phyloP scores from a whole-genome alignment of 2,113 vertebrate genomes.

The Choloepus hoffmanni region DNA sequence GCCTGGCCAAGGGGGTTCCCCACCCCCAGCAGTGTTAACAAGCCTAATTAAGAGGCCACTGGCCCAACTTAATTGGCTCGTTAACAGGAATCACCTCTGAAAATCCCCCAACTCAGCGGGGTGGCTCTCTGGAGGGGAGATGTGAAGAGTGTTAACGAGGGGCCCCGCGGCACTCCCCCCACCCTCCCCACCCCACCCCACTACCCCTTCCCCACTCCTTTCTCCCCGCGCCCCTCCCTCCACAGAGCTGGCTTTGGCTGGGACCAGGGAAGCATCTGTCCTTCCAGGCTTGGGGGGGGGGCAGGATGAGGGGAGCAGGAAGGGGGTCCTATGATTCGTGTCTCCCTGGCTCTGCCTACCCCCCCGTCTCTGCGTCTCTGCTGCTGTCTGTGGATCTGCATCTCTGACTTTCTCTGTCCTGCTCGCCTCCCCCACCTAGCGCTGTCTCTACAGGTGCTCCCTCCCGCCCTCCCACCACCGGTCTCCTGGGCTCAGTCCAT shows the following conservation, averaged over 20 bases:
- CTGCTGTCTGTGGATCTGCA: neutral
- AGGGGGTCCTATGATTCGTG: neutral
- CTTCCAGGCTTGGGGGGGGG: constrained; percentile 39
- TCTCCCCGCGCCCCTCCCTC: constrained; percentile 34
- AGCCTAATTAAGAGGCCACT: constrained; percentile 84
- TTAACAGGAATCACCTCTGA: constrained; percentile 83
- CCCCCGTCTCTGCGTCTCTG: neutral
- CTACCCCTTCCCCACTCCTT: neutral
- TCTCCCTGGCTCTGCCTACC: neutral
- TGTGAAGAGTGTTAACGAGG: constrained; percentile 80
- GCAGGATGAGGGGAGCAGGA: constrained; percentile 17
- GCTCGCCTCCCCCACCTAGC: neutral
- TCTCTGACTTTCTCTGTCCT: neutral
- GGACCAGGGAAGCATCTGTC: constrained; percentile 65
- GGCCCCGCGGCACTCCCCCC: neutral
- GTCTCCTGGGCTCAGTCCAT: constrained; percentile 72
- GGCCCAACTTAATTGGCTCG: constrained; percentile 83
- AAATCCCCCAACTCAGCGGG: constrained; percentile 80
- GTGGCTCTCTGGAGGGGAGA: constrained; percentile 77
- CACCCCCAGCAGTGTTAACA: constrained; percentile 78
- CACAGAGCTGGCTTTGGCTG: constrained; percentile 41
- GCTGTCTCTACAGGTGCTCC: constrained; percentile 60
- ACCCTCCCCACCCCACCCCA: neutral
- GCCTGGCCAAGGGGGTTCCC: constrained; percentile 17
- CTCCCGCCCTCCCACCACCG: neutral